phyloP scores from a whole-genome alignment of 92 coral and sea anemone species.

The Chrysogorgia sp. region DNA sequence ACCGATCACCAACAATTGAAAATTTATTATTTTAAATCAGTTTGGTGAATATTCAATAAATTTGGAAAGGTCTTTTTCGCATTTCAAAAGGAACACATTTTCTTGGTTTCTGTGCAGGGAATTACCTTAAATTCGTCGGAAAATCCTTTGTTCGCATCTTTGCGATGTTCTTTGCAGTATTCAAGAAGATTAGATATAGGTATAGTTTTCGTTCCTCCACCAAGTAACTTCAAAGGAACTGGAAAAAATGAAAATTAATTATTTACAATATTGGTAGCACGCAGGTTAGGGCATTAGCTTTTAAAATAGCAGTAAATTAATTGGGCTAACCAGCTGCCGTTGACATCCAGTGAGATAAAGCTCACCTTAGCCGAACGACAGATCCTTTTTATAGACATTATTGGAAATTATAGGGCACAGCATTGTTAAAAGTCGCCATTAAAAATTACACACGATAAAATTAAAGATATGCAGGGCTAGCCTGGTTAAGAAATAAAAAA shows the following conservation, averaged over 20 bases:
- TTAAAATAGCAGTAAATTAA: neutral
- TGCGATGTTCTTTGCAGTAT: constrained; percentile 78
- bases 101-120: neutral
- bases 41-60: neutral
- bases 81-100: neutral
- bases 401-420: too few species aligned
- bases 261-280: neutral
- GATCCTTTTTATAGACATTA: neutral
- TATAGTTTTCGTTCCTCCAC: constrained; percentile 62
- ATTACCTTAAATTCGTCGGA: constrained; percentile 93
- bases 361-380: neutral
- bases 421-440: too few species aligned
- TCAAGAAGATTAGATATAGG: constrained; percentile 79
- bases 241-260: neutral
- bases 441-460: too few species aligned
- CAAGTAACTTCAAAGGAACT: constrained; percentile 30
- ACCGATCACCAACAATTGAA: neutral
- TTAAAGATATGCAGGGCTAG: too few species aligned
- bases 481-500: too few species aligned
- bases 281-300: neutral
- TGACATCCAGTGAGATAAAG: too few species aligned
- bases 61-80: too few species aligned
- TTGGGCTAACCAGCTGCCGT: neutral
- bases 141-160: constrained; percentile 94
- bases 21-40: too few species aligned